Conservation (phyloP, 2,113 vertebrate species). For the Passer domesticus region DNA sequence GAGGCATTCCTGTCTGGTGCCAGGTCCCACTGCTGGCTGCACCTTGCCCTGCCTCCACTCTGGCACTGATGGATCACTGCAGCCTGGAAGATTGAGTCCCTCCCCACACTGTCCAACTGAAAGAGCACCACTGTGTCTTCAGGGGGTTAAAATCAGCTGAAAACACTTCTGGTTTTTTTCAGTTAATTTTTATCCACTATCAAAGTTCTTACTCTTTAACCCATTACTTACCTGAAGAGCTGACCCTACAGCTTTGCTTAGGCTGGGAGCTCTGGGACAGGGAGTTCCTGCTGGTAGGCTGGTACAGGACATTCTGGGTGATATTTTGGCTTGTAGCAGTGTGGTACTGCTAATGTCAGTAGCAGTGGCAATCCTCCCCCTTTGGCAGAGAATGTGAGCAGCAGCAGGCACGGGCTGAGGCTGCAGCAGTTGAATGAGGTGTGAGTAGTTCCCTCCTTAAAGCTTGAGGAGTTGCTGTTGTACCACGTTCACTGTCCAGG, state of each 20-base stretch:
- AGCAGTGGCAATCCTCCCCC: background rate
- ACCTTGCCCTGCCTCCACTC: background rate
- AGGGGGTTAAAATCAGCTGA: background rate
- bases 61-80: background rate
- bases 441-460: background rate
- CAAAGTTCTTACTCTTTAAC: background rate
- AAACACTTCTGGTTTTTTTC: accelerated
- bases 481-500: background rate
- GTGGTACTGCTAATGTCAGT: background rate
- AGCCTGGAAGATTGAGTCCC: background rate
- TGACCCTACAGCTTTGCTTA: background rate
- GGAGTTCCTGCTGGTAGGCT: background rate
- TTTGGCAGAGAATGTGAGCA: background rate
- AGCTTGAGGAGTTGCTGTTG: background rate
- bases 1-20: background rate
- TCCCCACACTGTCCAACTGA: background rate
- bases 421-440: background rate
- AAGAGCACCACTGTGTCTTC: background rate
- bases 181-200: background rate
- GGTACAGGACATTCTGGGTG: accelerated
- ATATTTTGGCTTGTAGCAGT: accelerated
- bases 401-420: background rate
- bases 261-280: background rate
- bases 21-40: background rate
- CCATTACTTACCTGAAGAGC: background rate